These are phyloP conservation scores for Linepithema humile DNA, from an alignment of 1,140 invertebrate species.

Conservation along the genomic window DNA sequence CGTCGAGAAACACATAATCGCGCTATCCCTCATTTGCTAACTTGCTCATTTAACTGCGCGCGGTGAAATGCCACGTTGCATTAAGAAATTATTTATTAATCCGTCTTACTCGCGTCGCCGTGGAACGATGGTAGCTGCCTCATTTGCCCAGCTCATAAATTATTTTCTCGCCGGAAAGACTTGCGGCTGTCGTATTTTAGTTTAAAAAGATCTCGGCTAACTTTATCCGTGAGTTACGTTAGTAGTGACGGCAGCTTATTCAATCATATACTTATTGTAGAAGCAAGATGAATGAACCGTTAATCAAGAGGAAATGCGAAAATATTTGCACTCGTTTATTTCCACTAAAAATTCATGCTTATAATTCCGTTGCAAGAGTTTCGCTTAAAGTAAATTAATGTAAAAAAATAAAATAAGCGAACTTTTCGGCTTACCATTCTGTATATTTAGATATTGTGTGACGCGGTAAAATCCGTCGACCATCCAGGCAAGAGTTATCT, in stretches of 20 bases:
- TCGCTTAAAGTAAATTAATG: not conserved
- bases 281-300: not conserved
- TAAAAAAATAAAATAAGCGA: too few species aligned
- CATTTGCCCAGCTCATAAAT: slow-evolving; percentile 8
- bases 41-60: not conserved
- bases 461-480: not conserved
- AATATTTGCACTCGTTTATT: not conserved
- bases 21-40: not conserved
- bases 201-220: not conserved
- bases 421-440: too few species aligned
- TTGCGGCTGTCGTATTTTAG: not conserved
- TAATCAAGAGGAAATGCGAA: not conserved
- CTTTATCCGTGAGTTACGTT: not conserved
- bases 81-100: slow-evolving; percentile 35
- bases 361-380: not conserved
- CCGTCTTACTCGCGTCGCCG: not conserved
- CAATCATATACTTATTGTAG: too few species aligned
- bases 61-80: not conserved
- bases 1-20: not conserved
- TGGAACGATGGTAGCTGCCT: not conserved
- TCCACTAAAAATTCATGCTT: not conserved
- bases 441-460: too few species aligned
- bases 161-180: not conserved
- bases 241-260: not conserved
- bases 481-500: not conserved